Evolutionary conservation across 2,113 vertebrate species (phyloP).

Genomic region (Python bivittatus): DNA sequence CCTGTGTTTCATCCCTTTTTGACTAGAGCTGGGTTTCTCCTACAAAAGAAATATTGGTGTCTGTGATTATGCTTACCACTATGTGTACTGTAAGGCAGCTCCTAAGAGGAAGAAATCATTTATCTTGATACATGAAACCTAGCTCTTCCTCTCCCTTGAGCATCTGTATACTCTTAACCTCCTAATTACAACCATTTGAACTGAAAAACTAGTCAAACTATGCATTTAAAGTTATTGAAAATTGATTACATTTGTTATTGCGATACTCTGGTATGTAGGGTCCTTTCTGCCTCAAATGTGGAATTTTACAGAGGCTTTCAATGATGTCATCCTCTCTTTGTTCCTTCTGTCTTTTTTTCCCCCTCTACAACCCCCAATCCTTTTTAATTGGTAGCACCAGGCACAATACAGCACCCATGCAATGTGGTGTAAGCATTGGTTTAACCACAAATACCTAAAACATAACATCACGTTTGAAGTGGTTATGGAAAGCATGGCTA

Average conservation of each 20-base stretch:
- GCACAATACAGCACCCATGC: not conserved
- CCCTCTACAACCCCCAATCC: not conserved
- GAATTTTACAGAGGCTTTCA: not conserved
- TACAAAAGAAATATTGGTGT: not conserved
- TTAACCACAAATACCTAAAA: not conserved
- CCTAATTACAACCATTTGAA: not conserved
- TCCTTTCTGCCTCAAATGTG: not conserved
- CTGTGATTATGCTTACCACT: not conserved
- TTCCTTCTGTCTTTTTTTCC: not conserved
- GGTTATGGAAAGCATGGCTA: not conserved
- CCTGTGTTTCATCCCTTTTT: not conserved
- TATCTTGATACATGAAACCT: not conserved
- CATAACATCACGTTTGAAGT: slow-evolving; percentile 36
- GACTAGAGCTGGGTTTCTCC: not conserved
- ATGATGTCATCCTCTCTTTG: not conserved
- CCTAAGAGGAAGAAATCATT: not conserved
- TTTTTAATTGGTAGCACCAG: not conserved
- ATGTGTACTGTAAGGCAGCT: not conserved
- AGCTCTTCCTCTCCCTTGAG: not conserved
- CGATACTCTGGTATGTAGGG: not conserved
- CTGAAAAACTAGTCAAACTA: not conserved
- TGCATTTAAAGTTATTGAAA: not conserved
- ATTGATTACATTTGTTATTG: slow-evolving; percentile 2
- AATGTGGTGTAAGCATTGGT: not conserved
- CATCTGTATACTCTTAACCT: not conserved